Evolutionary conservation across 1,140 invertebrate genomes (phyloP), one percentile per base, ranked within the genome.

Genomic region (Drosophila littoralis): DNA sequence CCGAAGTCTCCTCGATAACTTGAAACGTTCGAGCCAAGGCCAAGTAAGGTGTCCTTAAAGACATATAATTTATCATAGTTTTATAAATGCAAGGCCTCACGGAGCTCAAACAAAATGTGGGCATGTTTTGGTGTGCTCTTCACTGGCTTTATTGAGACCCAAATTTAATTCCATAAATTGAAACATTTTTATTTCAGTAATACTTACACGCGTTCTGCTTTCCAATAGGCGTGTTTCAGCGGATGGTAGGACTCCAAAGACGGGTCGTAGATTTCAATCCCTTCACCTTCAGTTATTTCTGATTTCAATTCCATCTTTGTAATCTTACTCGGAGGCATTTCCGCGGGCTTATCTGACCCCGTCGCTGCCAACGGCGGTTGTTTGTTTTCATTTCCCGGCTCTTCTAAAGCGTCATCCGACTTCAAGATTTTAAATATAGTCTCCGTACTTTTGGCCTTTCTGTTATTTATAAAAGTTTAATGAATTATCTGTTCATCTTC

Each of bases 11-110:
- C 93, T 99, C 98, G 57, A 99, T 99, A 7, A 95, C 93, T 92
- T 99, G 96, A 77, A 99, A 94, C 1, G 98, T 99, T 89, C 95
- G 96, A 0, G 98, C 95, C 32, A 99, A 92, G 0, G 98, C 98
- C 42, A 98, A 92, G 91, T 99, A 99, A 0, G 99, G 98, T 38
- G 98, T 96, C 77, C 96, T 97, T 33, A 8, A 61, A 68, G 48
- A 45, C 3, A 43, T 28, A 22, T 10, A 46, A 22, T 15, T 7
- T 0, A 9, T 40, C 36, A 50, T 43, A 46, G 52, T 43, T 9
- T 54, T n/a, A 0, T 8, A 38, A 1, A 40, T 40, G 38, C 38
- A n/a, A 38, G 8, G 5, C 36, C 10, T 38, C 9, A 38, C 10
- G 3, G 10, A 38, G 5, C 5, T 38, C 36, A 3, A 38, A 38